Evolutionary conservation across 2,113 vertebrate species (phyloP).

Genomic region (Zootoca vivipara): DNA sequence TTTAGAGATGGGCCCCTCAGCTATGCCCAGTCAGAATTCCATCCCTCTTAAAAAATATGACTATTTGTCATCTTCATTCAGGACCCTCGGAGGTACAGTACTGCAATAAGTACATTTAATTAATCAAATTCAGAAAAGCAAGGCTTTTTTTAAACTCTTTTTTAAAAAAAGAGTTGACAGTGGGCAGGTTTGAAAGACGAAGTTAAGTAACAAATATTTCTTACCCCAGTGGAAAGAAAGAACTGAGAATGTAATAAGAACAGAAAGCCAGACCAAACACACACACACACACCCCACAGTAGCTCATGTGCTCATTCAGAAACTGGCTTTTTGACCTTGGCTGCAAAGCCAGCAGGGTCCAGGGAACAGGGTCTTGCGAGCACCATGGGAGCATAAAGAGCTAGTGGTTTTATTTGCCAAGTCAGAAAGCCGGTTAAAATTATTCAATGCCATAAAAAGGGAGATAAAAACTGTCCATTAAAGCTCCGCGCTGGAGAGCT

Average conservation of each 20-base stretch:
- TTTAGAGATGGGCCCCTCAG: no score
- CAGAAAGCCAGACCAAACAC: not conserved
- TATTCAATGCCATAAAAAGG: constrained; percentile 23
- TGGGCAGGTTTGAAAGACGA: not conserved
- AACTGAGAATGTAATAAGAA: not conserved
- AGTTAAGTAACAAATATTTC: not conserved
- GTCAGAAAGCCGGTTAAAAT: constrained; percentile 16
- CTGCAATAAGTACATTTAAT: not conserved
- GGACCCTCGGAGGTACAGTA: not conserved
- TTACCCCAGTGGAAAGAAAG: not conserved
- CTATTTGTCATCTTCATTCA: not conserved
- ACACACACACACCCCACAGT: not conserved
- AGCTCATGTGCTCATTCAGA: no score
- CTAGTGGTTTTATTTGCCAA: constrained; percentile 16
- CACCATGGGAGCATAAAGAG: not conserved
- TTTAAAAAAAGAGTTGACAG: not conserved
- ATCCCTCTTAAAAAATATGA: not conserved
- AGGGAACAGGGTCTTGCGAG: not conserved
- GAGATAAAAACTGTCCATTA: constrained; percentile 36
- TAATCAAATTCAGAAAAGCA: not conserved
- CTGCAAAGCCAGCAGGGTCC: not conserved
- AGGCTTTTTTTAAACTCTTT: no score
- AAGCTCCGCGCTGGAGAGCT: not conserved
- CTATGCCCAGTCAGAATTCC: not conserved
- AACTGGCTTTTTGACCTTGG: not conserved